Conservation (phyloP, 2,113 vertebrate species). For the Typhlomys cinereus region DNA sequence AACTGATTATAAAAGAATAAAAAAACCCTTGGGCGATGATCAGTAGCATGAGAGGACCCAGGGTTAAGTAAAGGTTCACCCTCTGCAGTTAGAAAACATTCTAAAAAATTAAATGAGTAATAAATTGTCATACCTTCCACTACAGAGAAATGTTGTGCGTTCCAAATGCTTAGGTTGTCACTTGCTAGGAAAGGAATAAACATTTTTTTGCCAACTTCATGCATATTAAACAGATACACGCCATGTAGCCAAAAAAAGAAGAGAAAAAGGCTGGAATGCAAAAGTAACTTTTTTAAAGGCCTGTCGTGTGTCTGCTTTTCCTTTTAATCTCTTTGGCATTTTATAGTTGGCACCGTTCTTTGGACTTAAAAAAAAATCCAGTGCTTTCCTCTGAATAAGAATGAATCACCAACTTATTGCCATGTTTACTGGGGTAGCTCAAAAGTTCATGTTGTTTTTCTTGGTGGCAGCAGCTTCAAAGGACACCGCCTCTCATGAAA, state of each 20-base stretch:
- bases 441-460: not conserved
- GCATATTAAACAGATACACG: conserved; percentile 62
- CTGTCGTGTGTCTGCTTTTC: conserved; percentile 52
- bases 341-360: conserved; percentile 61
- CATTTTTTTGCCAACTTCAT: conserved; percentile 56
- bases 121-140: conserved; percentile 27
- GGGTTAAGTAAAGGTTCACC: conserved; percentile 9
- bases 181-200: conserved; percentile 25
- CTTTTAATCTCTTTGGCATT: conserved; percentile 71
- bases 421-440: conserved; percentile 42
- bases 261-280: conserved; percentile 30
- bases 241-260: conserved; percentile 54
- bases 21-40: not conserved
- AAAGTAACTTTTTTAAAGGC: conserved; percentile 66
- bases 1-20: conserved; percentile 29
- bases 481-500: not conserved
- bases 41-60: not conserved
- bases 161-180: conserved; percentile 56
- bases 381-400: conserved; percentile 63
- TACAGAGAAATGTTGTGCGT: conserved; percentile 42
- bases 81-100: conserved; percentile 39
- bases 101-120: conserved; percentile 62
- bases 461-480: conserved; percentile 39
- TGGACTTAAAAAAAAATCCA: conserved; percentile 44
- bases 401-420: conserved; percentile 65